Evolutionary conservation across 2,113 vertebrate genomes (phyloP), one percentile per base, ranked within the genome.

Genomic region (Neolamprologus tretocephalus): DNA sequence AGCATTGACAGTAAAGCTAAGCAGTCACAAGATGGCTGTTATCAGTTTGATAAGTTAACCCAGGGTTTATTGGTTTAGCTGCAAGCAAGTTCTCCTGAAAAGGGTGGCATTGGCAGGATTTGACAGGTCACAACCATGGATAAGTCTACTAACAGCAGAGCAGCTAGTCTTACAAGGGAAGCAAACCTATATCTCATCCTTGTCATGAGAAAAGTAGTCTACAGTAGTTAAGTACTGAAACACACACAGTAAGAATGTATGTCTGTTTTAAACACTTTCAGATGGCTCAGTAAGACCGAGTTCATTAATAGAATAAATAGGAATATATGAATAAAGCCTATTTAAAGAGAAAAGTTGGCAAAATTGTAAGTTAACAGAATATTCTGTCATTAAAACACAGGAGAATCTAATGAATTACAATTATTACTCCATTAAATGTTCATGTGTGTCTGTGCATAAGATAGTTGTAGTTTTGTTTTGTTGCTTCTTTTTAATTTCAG

Each of bases 151-250:
- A 40, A 40, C n/a, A 71, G 66, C 35, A 23, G 35, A 42, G 66
- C 66, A 40, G 66, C 35, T 42, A 23, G 35, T 42, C 19, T 16
- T 23, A 71, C 35, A 71, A 42, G 35, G 35, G 35, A 71, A 71
- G 1, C 0, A 42, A 71, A 71, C 0, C 35, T 14, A 71, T 14
- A 63, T 63, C 9, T 19, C 58, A 63, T 33, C 3, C 58, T 40
- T 68, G 63, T 68, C 35, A 40, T 21, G 33, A 2, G 63, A 40
- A 68, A 23, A 40, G 11, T 68, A 40, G 35, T 40, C 35, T 40
- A 68, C 35, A 40, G 19, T 71, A 71, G 35, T 14, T 71, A 71
- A 71, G 35, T 40, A 40, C n/a, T 68, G 12, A 71, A 71, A 14
- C 28, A 33, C 57, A 13, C 63, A 40, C 33, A 68, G 19, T 40